A percentile compares a stretch with the other conserved stretches of the same genome.
These are phyloP conservation scores for Stenotaenia linearis DNA, from an alignment of 2,888 invertebrate genomes.

Conservation along the genomic window DNA sequence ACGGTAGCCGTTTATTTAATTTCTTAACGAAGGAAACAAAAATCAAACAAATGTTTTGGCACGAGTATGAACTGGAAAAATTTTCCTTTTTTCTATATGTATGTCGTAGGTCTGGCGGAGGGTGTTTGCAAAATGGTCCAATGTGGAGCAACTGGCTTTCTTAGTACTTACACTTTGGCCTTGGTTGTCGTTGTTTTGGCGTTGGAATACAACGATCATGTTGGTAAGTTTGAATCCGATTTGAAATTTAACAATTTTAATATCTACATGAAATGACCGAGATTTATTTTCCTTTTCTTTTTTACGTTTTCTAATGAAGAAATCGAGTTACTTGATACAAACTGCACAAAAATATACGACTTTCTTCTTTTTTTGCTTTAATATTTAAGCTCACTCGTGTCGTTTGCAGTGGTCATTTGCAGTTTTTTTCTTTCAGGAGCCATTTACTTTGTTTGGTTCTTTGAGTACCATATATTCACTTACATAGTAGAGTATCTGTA, in stretches of 20 bases:
- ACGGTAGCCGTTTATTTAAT: background rate
- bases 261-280: background rate
- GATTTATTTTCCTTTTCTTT: background rate
- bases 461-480: background rate
- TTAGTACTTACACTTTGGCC: slow-evolving; percentile 29
- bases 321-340: background rate
- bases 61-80: background rate
- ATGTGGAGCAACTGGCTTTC: slow-evolving; percentile 29
- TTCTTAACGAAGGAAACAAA: background rate
- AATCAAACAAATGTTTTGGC: background rate
- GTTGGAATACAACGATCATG: slow-evolving; percentile 32
- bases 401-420: slow-evolving; percentile 8
- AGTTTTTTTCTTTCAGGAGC: background rate
- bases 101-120: slow-evolving; percentile 30
- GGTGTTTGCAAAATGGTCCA: slow-evolving; percentile 31
- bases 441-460: background rate
- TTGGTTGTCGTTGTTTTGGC: slow-evolving; percentile 28
- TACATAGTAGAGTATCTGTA: background rate
- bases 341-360: background rate
- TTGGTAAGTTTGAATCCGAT: slow-evolving; percentile 24
- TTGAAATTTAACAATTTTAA: background rate
- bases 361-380: background rate
- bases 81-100: background rate
- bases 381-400: slow-evolving; percentile 7
- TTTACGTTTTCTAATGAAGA: background rate